Evolutionary conservation across 2,888 invertebrate genomes (phyloP).

Genomic region (Yponomeuta evonymella): DNA sequence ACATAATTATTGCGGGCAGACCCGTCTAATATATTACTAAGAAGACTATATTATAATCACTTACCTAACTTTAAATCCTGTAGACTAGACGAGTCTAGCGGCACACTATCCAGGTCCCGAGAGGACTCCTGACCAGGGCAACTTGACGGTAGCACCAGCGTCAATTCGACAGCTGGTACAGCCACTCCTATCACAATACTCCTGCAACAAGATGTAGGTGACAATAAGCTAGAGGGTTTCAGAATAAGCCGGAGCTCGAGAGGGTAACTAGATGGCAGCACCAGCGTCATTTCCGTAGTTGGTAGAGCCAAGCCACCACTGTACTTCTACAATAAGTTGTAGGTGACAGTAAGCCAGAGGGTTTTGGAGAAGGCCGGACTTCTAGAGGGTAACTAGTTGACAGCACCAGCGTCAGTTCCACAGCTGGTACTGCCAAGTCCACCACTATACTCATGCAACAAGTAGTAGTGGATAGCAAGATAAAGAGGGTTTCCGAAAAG

Average conservation of each 20-base stretch:
- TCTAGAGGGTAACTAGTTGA: slow-evolving; percentile 88
- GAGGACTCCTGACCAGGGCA: slow-evolving; percentile 91
- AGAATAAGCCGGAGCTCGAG: too few relatives aligned
- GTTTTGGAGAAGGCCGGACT: slow-evolving; percentile 63
- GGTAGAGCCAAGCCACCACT: too few relatives aligned
- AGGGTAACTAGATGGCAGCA: too few relatives aligned
- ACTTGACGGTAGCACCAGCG: slow-evolving; percentile 89
- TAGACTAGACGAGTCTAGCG: slow-evolving; percentile 90
- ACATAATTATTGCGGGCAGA: too few relatives aligned
- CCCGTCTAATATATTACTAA: too few relatives aligned
- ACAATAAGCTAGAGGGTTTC: neutral
- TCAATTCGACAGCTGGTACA: slow-evolving; percentile 91
- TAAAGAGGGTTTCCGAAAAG: too few relatives aligned
- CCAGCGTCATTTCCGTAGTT: too few relatives aligned
- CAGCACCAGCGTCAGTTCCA: slow-evolving; percentile 92
- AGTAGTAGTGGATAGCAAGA: too few relatives aligned
- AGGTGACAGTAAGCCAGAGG: too few relatives aligned
- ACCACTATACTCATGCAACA: slow-evolving; percentile 73
- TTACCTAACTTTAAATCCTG: slow-evolving; percentile 84
- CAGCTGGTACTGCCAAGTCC: slow-evolving; percentile 83
- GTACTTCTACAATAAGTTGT: too few relatives aligned
- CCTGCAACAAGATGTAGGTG: slow-evolving; percentile 29
- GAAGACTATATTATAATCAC: slow-evolving; percentile 15
- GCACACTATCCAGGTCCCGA: slow-evolving; percentile 88
- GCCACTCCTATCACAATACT: slow-evolving; percentile 85